Conservation (phyloP, 2,888 invertebrate genomes). For the Malthinus seriepunctatus region DNA sequence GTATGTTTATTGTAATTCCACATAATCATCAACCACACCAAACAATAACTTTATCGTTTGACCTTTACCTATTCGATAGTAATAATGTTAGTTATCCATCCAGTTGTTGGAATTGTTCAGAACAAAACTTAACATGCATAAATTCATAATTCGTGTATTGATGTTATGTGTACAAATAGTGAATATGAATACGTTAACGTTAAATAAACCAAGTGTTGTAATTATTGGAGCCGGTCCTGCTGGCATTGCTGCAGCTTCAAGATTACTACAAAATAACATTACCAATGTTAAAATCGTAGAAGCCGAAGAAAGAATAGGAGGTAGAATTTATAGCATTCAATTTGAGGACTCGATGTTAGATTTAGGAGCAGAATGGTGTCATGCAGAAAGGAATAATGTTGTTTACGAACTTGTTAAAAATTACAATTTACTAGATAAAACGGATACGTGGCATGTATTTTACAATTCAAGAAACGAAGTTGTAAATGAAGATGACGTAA, state of each 20-base stretch:
- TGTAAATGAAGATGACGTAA: slow-evolving; percentile 40
- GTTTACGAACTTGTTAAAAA: slow-evolving; percentile 48
- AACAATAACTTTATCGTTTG: no score
- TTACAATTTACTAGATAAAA: slow-evolving; percentile 13
- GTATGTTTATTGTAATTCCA: no score
- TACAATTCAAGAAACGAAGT: slow-evolving; percentile 36
- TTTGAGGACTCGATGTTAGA: slow-evolving; percentile 37
- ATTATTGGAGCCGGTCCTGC: slow-evolving; percentile 64
- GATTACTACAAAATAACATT: slow-evolving; percentile 55
- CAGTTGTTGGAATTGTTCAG: no score
- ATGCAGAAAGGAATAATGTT: slow-evolving; percentile 49
- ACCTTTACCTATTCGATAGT: no score
- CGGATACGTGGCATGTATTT: neutral
- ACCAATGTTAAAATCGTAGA: slow-evolving; percentile 56
- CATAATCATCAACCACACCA: no score
- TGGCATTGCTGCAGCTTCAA: slow-evolving; percentile 61
- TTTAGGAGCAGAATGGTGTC: slow-evolving; percentile 53
- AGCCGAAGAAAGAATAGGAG: slow-evolving; percentile 51
- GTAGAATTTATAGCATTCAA: slow-evolving; percentile 38
- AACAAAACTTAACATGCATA: no score
- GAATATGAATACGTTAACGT: no score
- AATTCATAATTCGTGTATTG: no score
- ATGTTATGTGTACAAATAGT: no score
- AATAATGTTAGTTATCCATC: no score
- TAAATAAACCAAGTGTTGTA: slow-evolving; percentile 44